These are phyloP conservation scores for Lordiphosa mommai DNA, from an alignment of 1,140 invertebrate species.

Conservation along the genomic window DNA sequence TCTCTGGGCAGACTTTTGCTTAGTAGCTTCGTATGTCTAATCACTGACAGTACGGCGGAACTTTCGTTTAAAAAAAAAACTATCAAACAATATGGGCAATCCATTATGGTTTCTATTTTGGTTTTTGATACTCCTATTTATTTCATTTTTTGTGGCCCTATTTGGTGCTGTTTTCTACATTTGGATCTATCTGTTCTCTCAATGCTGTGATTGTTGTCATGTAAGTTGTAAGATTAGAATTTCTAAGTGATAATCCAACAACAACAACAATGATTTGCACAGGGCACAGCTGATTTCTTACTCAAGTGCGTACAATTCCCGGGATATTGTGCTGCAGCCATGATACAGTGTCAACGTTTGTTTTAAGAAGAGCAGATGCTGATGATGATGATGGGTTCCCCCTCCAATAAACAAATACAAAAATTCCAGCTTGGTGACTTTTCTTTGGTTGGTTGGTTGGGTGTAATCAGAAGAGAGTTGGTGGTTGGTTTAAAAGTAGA, in stretches of 20 bases:
- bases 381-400: not conserved
- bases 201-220: conserved; percentile 29
- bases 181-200: conserved; percentile 24
- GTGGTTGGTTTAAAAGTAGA: not conserved
- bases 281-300: conserved; percentile 22
- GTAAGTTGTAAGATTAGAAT: conserved; percentile 7
- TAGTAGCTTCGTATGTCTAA: too few species aligned
- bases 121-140: conserved; percentile 13
- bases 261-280: not conserved
- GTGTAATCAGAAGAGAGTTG: too few species aligned
- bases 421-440: not conserved
- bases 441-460: not conserved
- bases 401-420: not conserved
- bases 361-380: conserved; percentile 1
- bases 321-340: conserved; percentile 32
- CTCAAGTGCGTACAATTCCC: conserved; percentile 37
- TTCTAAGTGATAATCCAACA: too few species aligned
- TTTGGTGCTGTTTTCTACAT: conserved; percentile 29
- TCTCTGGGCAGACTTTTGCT: too few species aligned
- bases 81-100: conserved; percentile 34
- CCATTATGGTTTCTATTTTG: conserved; percentile 38
- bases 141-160: conserved; percentile 26
- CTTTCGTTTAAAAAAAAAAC: too few species aligned
- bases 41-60: too few species aligned
- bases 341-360: conserved; percentile 31